phyloP scores from a whole-genome alignment of 1,140 invertebrate species.

The Drosophila bipectinata region DNA sequence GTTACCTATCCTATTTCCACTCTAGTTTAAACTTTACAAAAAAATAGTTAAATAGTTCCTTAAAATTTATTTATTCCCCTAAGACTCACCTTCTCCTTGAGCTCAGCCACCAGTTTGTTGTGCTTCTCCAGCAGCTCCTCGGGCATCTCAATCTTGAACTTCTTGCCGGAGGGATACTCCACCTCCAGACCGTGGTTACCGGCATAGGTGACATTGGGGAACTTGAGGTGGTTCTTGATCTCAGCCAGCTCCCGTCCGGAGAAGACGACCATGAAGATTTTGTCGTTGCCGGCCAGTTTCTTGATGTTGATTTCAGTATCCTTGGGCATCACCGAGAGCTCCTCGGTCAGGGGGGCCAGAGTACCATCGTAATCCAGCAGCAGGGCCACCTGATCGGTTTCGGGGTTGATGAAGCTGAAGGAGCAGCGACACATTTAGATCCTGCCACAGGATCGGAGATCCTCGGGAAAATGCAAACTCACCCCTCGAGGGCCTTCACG shows the following conservation, averaged over 20 bases:
- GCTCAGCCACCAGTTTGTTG: constrained; percentile 89
- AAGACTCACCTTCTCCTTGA: constrained; percentile 90
- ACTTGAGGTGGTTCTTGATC: constrained; percentile 94
- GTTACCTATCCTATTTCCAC: too few relatives aligned
- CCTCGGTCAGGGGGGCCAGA: constrained; percentile 93
- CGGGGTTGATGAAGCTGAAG: constrained; percentile 74
- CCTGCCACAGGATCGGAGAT: background rate
- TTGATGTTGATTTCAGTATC: constrained; percentile 94
- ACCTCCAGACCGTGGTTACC: constrained; percentile 96
- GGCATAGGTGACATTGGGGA: constrained; percentile 95
- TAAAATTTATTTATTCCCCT: too few relatives aligned
- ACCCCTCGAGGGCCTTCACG: constrained; percentile 81
- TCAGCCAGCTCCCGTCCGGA: constrained; percentile 94
- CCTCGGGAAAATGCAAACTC: constrained; percentile 22
- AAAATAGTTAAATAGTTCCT: too few relatives aligned
- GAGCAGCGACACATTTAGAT: background rate
- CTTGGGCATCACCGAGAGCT: constrained; percentile 91
- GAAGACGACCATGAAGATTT: constrained; percentile 94
- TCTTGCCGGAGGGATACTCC: constrained; percentile 93
- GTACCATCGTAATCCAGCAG: constrained; percentile 96
- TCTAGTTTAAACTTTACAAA: too few relatives aligned
- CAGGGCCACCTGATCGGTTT: constrained; percentile 86
- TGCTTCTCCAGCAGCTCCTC: constrained; percentile 93
- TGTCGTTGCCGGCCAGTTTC: constrained; percentile 92
- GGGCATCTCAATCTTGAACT: constrained; percentile 97